Evolutionary conservation across 2,888 invertebrate species (phyloP), one percentile per base, ranked within the genome.

Genomic region (Eupithecia exiguata): DNA sequence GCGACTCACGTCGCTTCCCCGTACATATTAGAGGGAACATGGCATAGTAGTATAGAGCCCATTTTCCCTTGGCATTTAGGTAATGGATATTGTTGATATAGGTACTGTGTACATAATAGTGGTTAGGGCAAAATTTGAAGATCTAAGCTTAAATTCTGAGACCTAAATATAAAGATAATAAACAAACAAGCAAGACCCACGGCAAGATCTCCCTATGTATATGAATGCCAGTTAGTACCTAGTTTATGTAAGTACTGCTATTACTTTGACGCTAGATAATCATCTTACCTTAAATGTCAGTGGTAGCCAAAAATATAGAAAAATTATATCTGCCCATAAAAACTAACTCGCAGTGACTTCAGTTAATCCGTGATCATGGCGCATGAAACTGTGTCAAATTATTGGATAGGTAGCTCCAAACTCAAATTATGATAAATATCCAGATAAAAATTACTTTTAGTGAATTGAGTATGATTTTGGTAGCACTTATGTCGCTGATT

Each of bases 1-100:
- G 78, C 83, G 80, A 84, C 84, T 81, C 81, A 81, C 82, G 81
- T 72, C 70, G 69, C 43, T 67, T 70, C 67, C 38, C 69, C 70
- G 46, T 63, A 74, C 76, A 74, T 78, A 74, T 71, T 72, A 72
- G 58, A 58, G 74, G 74, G 72, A 76, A 71, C 63, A 36, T 65
- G 36, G 61, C 5, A 9, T 10, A 35, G 36, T 77, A 70, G 68
- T 77, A 75, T 70, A 72, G 18, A 67, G 69, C 71, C 75, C 71
- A 77, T 77, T 77, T 77, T 74, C 76, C 74, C 53, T 63, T 74
- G 72, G 75, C 74, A 74, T 77, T 69, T 71, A 71, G 74, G 69
- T 78, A 77, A 78, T 77, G 76, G 80, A 75, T 77, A 80, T 75
- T 78, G 77, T 75, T 75, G 75, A 78, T 78, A 75, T 77, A 74